Conservation (phyloP, 2,797 vertebrate species). For the Brotula barbata region DNA sequence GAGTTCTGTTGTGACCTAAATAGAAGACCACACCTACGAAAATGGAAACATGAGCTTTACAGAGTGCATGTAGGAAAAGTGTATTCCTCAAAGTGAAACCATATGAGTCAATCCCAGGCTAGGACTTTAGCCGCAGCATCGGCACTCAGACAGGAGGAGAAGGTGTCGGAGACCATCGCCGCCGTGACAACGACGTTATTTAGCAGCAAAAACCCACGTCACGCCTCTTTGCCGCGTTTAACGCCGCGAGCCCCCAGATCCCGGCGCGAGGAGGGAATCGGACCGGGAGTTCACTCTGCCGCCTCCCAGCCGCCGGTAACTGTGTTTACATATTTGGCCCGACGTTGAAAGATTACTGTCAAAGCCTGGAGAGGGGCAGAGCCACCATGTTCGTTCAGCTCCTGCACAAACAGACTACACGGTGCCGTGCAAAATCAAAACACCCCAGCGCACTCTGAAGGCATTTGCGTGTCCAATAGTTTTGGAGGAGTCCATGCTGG, state of each 20-base stretch:
- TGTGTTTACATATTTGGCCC: slow-evolving; percentile 76
- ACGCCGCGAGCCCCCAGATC: slow-evolving; percentile 35
- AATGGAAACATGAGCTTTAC: slow-evolving; percentile 77
- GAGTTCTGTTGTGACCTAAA: slow-evolving; percentile 78
- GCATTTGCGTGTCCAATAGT: slow-evolving; percentile 37
- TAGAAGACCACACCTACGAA: slow-evolving; percentile 76
- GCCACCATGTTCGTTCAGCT: slow-evolving; percentile 59
- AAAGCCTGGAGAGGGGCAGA: slow-evolving; percentile 60
- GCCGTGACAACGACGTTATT: slow-evolving; percentile 38
- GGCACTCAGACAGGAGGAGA: slow-evolving; percentile 34
- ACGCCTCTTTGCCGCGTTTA: slow-evolving; percentile 44
- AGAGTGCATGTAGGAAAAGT: slow-evolving; percentile 71
- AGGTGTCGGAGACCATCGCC: slow-evolving; percentile 50
- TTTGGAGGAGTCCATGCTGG: slow-evolving; percentile 43
- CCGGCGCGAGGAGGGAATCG: slow-evolving; percentile 53
- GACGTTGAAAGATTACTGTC: slow-evolving; percentile 73
- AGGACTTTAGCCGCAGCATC: slow-evolving; percentile 49
- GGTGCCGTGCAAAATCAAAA: slow-evolving; percentile 60
- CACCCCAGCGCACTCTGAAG: slow-evolving; percentile 49
- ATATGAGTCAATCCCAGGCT: slow-evolving; percentile 70
- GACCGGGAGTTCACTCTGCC: slow-evolving; percentile 49
- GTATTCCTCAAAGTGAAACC: slow-evolving; percentile 80
- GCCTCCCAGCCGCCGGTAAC: slow-evolving; percentile 33
- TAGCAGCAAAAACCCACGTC: too few relatives aligned
- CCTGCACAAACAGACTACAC: slow-evolving; percentile 49